phyloP scores from a whole-genome alignment of 2,113 vertebrate species.

The Phylloscopus trochiloides region DNA sequence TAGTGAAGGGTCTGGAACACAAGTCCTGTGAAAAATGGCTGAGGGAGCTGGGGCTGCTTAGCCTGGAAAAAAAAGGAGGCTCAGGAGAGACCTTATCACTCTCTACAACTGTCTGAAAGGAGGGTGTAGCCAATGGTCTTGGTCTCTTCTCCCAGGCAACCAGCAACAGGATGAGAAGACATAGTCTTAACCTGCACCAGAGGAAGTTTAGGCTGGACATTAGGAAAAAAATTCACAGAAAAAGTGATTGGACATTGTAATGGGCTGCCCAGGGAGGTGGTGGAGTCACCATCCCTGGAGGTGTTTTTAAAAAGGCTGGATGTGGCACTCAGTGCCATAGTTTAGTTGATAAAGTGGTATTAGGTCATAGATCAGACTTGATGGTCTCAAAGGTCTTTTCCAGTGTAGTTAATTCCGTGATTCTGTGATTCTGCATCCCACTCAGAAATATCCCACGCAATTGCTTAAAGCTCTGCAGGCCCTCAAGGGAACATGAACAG shows the following conservation, averaged over 20 bases:
- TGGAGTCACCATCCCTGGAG: background rate
- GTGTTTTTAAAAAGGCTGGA: background rate
- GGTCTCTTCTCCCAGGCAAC: background rate
- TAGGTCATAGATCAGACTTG: background rate
- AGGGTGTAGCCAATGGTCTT: accelerated
- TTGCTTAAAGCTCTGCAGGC: background rate
- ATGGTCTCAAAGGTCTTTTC: background rate
- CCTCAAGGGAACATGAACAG: background rate
- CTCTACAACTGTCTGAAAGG: background rate
- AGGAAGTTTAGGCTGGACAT: background rate
- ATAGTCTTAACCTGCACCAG: background rate
- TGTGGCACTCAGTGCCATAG: background rate
- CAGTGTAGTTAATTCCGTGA: background rate
- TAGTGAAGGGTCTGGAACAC: background rate
- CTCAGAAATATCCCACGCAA: background rate
- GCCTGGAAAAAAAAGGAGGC: background rate
- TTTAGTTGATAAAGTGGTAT: background rate
- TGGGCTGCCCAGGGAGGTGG: background rate
- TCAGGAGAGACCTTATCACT: background rate
- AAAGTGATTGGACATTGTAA: background rate
- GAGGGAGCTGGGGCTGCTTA: background rate
- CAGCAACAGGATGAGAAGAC: background rate
- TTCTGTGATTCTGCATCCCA: background rate
- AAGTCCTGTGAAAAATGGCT: background rate
- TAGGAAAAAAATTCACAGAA: background rate